phyloP scores from a whole-genome alignment of 2,888 invertebrate species.

The Melinaea menophilus region DNA sequence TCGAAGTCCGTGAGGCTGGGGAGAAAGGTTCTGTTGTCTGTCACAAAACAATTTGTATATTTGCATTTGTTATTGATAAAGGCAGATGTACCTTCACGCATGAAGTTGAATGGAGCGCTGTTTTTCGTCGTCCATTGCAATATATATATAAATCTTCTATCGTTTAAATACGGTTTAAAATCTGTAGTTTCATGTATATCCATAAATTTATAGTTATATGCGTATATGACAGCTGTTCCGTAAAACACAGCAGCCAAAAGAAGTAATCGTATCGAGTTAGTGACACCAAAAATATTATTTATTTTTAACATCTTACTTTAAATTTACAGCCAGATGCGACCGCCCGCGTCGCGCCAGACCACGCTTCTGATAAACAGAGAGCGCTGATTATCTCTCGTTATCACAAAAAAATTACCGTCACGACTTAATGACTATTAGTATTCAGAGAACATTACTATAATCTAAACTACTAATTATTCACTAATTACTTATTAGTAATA shows the following conservation, averaged over 20 bases:
- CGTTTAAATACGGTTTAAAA: constrained; percentile 9
- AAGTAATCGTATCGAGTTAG: neutral
- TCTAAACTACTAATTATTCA: too few relatives aligned
- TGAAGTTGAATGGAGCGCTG: constrained; percentile 23
- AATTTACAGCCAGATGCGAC: neutral
- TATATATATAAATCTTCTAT: constrained; percentile 19
- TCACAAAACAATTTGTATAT: constrained; percentile 32
- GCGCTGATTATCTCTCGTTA: neutral
- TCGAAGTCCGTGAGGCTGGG: constrained; percentile 18
- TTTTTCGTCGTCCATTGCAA: constrained; percentile 23
- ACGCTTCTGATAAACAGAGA: neutral
- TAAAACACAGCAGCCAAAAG: neutral
- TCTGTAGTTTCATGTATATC: neutral
- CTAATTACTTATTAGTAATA: too few relatives aligned
- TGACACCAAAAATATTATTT: neutral
- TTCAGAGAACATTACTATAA: neutral
- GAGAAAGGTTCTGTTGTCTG: constrained; percentile 24
- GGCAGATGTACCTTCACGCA: constrained; percentile 24
- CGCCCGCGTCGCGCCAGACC: neutral
- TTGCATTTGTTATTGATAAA: constrained; percentile 28
- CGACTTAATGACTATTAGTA: neutral
- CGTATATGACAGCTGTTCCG: neutral
- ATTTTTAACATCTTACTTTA: neutral
- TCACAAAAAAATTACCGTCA: neutral
- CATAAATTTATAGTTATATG: neutral